Evolutionary conservation across 92 coral and sea anemone genomes (phyloP).

Genomic region (Actinostola sp.): DNA sequence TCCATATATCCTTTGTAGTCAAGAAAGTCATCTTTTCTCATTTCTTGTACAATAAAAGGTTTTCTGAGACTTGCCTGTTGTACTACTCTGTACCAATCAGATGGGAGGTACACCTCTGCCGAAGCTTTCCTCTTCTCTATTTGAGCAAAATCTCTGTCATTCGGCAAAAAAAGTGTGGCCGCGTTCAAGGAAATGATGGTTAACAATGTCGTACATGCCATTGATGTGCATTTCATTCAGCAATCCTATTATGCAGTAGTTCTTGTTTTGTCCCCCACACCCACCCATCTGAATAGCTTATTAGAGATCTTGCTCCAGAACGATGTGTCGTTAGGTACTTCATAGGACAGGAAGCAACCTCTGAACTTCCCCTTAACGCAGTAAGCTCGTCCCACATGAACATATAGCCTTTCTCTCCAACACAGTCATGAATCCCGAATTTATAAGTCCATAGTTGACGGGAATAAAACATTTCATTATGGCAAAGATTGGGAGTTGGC

Average conservation of each 20-base stretch:
- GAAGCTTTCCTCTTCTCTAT: conserved; percentile 35
- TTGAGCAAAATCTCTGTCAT: conserved; percentile 48
- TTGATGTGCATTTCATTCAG: not conserved
- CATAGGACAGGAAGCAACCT: conserved; percentile 32
- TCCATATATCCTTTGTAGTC: no score
- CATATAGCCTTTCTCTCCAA: conserved; percentile 33
- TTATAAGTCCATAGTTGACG: conserved; percentile 42
- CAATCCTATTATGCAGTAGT: not conserved
- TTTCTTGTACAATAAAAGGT: conserved; percentile 15
- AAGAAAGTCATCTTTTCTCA: no score
- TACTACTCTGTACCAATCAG: conserved; percentile 26
- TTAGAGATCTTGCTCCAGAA: conserved; percentile 1
- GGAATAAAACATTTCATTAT: no score
- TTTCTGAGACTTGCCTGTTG: conserved; percentile 17
- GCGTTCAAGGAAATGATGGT: conserved; percentile 21
- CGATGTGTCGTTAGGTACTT: not conserved
- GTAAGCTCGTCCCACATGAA: conserved; percentile 39
- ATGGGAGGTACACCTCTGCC: conserved; percentile 5
- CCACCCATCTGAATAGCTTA: conserved; percentile 41
- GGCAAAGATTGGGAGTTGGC: no score
- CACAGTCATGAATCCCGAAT: conserved; percentile 39
- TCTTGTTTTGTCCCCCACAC: conserved; percentile 46
- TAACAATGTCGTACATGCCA: not conserved
- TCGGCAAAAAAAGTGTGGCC: conserved; percentile 56
- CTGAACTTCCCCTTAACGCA: conserved; percentile 30